Evolutionary conservation across 1,140 invertebrate genomes (phyloP).

Genomic region (Mactra quadrangularis): DNA sequence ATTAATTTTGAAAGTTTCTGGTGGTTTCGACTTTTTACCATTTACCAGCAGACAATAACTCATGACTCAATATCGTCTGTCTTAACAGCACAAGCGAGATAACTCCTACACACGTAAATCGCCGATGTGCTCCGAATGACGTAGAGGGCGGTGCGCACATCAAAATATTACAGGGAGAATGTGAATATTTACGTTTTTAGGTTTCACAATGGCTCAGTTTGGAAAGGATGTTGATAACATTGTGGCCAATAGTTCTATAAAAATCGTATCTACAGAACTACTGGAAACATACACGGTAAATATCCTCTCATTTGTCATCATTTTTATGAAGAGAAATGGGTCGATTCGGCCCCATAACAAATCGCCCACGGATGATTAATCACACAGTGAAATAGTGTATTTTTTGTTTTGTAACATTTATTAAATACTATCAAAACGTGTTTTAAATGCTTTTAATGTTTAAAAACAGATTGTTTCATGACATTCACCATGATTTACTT

Average conservation of each 20-base stretch:
- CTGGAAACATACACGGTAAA: slow-evolving; percentile 79
- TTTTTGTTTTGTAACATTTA: not conserved
- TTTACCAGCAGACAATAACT: too few species aligned
- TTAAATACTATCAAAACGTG: not conserved
- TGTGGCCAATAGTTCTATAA: slow-evolving; percentile 70
- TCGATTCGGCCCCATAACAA: too few species aligned
- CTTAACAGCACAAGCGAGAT: too few species aligned
- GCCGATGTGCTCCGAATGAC: too few species aligned
- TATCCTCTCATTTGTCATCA: not conserved
- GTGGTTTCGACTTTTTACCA: too few species aligned
- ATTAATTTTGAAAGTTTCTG: too few species aligned
- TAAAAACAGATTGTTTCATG: too few species aligned
- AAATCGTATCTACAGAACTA: slow-evolving; percentile 73
- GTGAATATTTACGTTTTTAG: slow-evolving; percentile 4
- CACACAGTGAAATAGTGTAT: too few species aligned
- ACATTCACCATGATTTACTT: not conserved
- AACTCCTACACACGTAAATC: too few species aligned
- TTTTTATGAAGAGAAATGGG: not conserved
- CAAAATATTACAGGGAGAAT: not conserved
- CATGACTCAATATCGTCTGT: too few species aligned
- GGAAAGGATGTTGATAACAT: slow-evolving; percentile 74
- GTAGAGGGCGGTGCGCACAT: not conserved
- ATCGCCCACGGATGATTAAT: too few species aligned
- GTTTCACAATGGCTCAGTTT: slow-evolving; percentile 76
- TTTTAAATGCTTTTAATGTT: not conserved